A percentile compares a stretch with the other conserved stretches of the same genome.
Conservation (phyloP, 2,888 invertebrate genomes). For the Harmothoe impar region DNA sequence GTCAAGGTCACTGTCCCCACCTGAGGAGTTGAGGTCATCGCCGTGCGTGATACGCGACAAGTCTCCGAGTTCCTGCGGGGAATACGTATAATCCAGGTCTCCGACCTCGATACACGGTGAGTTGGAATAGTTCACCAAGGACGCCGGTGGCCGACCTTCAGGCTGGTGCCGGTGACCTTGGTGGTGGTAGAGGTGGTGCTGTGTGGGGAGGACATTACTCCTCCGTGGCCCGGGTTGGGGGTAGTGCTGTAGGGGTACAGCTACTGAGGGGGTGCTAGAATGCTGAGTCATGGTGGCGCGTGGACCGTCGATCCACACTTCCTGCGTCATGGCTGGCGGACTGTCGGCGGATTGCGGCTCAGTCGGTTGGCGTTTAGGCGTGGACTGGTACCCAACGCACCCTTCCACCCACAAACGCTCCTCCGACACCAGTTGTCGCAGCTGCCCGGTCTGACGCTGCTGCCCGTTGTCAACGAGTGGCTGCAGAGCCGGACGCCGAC, state of each 20-base stretch:
- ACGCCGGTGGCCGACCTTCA: not conserved
- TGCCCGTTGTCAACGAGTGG: not conserved
- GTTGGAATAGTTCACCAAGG: not conserved
- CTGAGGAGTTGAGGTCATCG: not conserved
- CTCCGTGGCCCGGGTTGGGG: constrained; percentile 17
- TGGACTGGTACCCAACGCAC: not conserved
- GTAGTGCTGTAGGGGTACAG: not conserved
- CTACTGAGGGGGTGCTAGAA: not conserved
- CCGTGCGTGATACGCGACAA: not conserved
- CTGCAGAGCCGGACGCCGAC: not conserved
- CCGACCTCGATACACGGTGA: not conserved
- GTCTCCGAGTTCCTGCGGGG: not conserved
- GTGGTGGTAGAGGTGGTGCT: not conserved
- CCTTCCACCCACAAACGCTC: constrained; percentile 28
- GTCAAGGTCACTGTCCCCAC: constrained; percentile 25
- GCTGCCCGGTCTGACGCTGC: not conserved
- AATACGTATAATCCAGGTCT: not conserved
- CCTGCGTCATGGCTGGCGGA: not conserved
- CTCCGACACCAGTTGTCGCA: not conserved
- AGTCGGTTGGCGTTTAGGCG: not conserved
- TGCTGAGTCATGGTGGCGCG: not conserved
- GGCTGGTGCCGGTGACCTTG: not conserved
- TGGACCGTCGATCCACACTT: constrained; percentile 52
- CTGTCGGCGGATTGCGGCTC: not conserved
- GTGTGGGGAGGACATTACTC: not conserved